A percentile compares a stretch with the other conserved stretches of the same genome.
These are phyloP conservation scores for Tetramorium simillimum DNA, from an alignment of 1,140 invertebrate species.

Conservation along the genomic window DNA sequence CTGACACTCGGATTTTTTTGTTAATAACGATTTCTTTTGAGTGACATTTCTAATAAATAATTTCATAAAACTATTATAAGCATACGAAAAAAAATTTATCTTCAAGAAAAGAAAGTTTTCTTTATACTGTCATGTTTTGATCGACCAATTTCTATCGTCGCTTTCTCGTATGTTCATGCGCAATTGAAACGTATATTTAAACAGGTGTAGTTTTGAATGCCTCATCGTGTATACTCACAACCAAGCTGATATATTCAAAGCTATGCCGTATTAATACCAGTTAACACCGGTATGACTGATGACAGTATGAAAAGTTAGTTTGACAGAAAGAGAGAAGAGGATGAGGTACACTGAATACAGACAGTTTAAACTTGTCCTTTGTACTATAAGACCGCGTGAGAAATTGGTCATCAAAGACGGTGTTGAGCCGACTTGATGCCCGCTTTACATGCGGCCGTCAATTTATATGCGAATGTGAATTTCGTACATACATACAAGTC, in stretches of 20 bases:
- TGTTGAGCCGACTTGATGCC: constrained; percentile 38
- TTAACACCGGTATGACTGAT: constrained; percentile 23
- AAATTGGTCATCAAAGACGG: constrained; percentile 42
- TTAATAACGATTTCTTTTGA: not conserved
- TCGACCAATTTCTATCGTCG: not conserved
- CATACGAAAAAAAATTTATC: not conserved
- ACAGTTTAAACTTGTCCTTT: constrained; percentile 72
- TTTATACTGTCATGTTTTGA: not conserved
- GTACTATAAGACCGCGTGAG: constrained; percentile 68
- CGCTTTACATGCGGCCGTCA: not conserved
- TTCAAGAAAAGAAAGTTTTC: not conserved
- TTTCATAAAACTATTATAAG: not conserved
- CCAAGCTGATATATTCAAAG: constrained; percentile 14
- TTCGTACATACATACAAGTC: constrained; percentile 24
- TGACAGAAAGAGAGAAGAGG: constrained; percentile 25
- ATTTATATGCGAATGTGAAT: constrained; percentile 24
- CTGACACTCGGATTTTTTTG: not conserved
- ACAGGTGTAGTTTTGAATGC: not conserved
- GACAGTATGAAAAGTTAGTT: constrained; percentile 26
- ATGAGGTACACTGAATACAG: constrained; percentile 69
- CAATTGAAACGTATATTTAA: not conserved
- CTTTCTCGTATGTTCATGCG: not conserved
- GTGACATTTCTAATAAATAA: not conserved
- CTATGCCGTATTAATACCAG: constrained; percentile 1
- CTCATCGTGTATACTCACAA: not conserved